Base-by-base conservation (phyloP, 2,797 vertebrate genomes). In the Carduelis carduelis region DNA sequence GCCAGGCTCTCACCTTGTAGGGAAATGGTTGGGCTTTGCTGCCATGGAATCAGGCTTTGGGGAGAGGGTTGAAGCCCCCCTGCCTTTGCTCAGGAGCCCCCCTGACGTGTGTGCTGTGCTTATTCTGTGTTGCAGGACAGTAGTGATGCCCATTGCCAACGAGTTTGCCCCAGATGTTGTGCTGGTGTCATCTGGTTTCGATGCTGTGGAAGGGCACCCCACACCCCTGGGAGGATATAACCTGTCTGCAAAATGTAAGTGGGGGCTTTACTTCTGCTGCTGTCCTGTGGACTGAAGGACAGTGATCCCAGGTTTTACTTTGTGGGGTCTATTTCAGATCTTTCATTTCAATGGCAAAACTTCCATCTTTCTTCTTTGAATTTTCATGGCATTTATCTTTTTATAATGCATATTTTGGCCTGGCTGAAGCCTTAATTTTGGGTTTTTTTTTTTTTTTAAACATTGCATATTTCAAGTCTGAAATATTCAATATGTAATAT, bases 81-180 rank as follows among this genome's bases (percentile, higher is more conserved):
- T 79, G n/a, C 6, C 1, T 49, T 50, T 61, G 44, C 53, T 75
- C 35, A 18, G 84, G 59, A 85, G 44, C 34, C 69, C 3, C 47
- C 72, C 21, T 97, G 16, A 97, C 1, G 0, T 14, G 30, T 46
- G 47, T 96, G 64, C 93, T 5, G 0, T 35, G 80, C 52, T 64
- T 49, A 1, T 23, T 92, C 65, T 90, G 47, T 83, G 41, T 88
- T 91, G 80, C 98, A 99, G 99, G 94, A 99, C 98, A 8, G 98
- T 99, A 91, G 99, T 99, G 87, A 99, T 99, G 99, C 99, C 99
- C 3, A 99, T 99, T 17, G 99, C 99, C 87, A 99, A 98, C 5
- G 99, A 99, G 97, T 99, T 99, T 69, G 98, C 98, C 72, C 99
- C 99, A 0, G 99, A 99, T 8, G 97, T 99, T 88, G 99, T 99